These are phyloP conservation scores for Pempheris klunzingeri DNA, from an alignment of 2,797 vertebrate genomes.

Conservation along the genomic window DNA sequence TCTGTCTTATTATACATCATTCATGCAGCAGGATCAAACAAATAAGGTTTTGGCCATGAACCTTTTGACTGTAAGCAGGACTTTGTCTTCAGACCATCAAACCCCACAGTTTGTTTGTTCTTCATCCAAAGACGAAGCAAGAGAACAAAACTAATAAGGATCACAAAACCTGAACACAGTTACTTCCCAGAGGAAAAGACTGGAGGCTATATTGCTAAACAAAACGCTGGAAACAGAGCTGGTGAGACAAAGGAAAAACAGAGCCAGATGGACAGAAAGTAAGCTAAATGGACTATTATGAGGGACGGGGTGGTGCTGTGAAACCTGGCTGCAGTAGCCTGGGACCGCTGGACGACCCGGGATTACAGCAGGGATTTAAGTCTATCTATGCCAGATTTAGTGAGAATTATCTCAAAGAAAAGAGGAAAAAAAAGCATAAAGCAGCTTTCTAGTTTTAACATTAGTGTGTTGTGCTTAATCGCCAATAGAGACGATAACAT, in stretches of 20 bases:
- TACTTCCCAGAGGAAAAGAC: not conserved
- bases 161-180: not conserved
- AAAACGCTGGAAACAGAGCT: constrained; percentile 12
- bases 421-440: constrained; percentile 31
- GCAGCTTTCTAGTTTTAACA: constrained; percentile 52
- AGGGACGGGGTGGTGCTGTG: constrained; percentile 5
- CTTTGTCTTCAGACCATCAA: not conserved
- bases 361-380: constrained; percentile 58
- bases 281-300: constrained; percentile 41
- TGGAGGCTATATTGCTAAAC: not conserved
- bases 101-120: not conserved
- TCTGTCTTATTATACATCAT: not conserved
- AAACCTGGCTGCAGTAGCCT: constrained; percentile 22
- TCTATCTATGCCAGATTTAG: constrained; percentile 47
- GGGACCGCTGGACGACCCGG: constrained; percentile 1
- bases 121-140: too few species aligned
- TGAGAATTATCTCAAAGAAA: constrained; percentile 56
- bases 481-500: constrained; percentile 5
- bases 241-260: constrained; percentile 21
- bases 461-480: constrained; percentile 13
- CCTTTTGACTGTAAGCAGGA: not conserved
- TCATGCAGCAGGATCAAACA: not conserved
- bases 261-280: constrained; percentile 45
- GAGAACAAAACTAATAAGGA: not conserved
- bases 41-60: too few species aligned